Evolutionary conservation across 2,888 invertebrate genomes (phyloP).

Genomic region (Ophioninae sp.): DNA sequence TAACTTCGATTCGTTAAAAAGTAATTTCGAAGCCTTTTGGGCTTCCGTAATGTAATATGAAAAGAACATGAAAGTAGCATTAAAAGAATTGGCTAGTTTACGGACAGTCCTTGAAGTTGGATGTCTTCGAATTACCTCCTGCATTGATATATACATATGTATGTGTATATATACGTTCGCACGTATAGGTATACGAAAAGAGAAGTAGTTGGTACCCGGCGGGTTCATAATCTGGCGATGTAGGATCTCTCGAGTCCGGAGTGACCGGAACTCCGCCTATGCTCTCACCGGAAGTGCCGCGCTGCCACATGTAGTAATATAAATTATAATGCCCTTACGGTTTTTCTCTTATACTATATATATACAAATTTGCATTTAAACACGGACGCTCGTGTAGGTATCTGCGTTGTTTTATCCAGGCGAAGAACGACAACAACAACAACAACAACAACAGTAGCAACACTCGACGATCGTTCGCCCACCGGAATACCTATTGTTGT

Average conservation of each 20-base stretch:
- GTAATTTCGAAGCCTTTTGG: background rate
- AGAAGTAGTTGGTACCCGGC: slow-evolving; percentile 62
- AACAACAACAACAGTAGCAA: slow-evolving; percentile 13
- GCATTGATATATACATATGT: slow-evolving; percentile 8
- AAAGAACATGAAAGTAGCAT: no score
- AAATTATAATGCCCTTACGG: slow-evolving; percentile 80
- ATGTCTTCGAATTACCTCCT: background rate
- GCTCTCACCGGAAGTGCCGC: slow-evolving; percentile 79
- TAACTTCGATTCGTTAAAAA: background rate
- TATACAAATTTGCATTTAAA: slow-evolving; percentile 78
- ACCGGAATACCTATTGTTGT: slow-evolving; percentile 75
- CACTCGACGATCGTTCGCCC: slow-evolving; percentile 13
- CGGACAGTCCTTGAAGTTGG: background rate
- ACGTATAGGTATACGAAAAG: background rate
- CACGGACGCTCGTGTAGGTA: slow-evolving; percentile 38
- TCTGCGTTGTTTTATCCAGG: slow-evolving; percentile 11
- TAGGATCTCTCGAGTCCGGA: slow-evolving; percentile 78
- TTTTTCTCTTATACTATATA: slow-evolving; percentile 71
- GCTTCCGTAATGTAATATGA: no score
- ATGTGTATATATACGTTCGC: slow-evolving; percentile 10
- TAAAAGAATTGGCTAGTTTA: background rate
- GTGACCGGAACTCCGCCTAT: slow-evolving; percentile 81
- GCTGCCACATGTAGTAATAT: slow-evolving; percentile 80
- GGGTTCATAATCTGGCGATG: slow-evolving; percentile 80
- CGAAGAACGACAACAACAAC: slow-evolving; percentile 14